Evolutionary conservation across 1,140 invertebrate genomes (phyloP), one percentile per base, ranked within the genome.

Genomic region (Lordiphosa mommai): DNA sequence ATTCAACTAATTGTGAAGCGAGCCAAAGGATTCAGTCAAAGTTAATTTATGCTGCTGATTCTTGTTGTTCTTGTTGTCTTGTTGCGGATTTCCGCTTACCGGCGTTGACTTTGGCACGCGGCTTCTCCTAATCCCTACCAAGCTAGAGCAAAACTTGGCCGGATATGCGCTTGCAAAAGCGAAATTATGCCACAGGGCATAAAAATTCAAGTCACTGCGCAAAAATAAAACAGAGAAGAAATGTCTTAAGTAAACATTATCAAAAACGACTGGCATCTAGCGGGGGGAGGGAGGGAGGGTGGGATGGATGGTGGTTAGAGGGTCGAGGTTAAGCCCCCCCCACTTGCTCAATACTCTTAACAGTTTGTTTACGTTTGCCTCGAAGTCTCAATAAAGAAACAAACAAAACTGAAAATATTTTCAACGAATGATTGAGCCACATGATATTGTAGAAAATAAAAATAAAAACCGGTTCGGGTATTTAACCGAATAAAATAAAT

Each of bases 21-120:
- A 16, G 13, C 14, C 36, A 27, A 10, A 41, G 23, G 38, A 27
- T 27, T 6, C 13, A 16, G 14, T 4, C 36, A 16, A 27, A 27
- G 5, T 27, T 27, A 27, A 27, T 27, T 27, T 27, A 27, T 27
- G 23, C 23, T 7, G 17, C 17, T 20, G n/a, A n/a, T n/a, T n/a
- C n/a, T n/a, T n/a, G n/a, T n/a, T n/a, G n/a, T n/a, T n/a, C n/a
- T n/a, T n/a, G n/a, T n/a, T n/a, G n/a, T n/a, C n/a, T n/a, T n/a
- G 34, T 52, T 59, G 32, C 38, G 14, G 63, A 64, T 57, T 58
- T 68, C 49, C 61, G 55, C 32, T 61, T 61, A 37, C 44, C 46
- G 44, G 48, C 55, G 20, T 36, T 48, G 48, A 59, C 59, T 61
- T n/a, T n/a, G 57, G 17, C 58, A 44, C 37, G 38, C 61, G 41